phyloP scores from a whole-genome alignment of 2,797 vertebrate genomes.

The Lerista edwardsae region DNA sequence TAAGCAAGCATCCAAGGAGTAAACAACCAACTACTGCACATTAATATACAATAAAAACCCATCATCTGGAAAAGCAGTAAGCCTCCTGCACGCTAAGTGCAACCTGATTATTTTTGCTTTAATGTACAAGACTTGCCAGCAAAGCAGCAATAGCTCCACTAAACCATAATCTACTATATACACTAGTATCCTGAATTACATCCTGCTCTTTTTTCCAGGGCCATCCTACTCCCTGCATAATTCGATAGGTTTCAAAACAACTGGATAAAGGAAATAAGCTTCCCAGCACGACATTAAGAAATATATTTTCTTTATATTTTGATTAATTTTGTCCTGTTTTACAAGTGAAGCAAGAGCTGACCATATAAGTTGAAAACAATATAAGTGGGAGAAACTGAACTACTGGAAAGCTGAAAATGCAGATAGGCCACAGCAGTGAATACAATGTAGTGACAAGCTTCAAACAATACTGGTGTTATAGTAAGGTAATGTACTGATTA shows the following conservation, averaged over 20 bases:
- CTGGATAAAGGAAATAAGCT: conserved; percentile 54
- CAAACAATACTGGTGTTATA: too few relatives aligned
- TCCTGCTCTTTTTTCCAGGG: conserved; percentile 55
- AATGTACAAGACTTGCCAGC: conserved; percentile 27
- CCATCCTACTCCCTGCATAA: conserved; percentile 49
- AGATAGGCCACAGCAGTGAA: too few relatives aligned
- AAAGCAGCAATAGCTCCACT: conserved; percentile 45
- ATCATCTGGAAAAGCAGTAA: not conserved
- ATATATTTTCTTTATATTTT: conserved; percentile 1
- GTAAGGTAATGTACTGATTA: too few relatives aligned
- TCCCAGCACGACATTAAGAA: conserved; percentile 53
- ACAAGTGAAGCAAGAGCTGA: too few relatives aligned
- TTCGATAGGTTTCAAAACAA: conserved; percentile 34
- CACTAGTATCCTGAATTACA: conserved; percentile 60
- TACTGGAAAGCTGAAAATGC: not conserved
- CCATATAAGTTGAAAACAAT: too few relatives aligned
- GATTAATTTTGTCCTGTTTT: too few relatives aligned
- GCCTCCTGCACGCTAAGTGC: conserved; percentile 24
- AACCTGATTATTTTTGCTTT: conserved; percentile 9
- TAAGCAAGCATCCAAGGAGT: not conserved
- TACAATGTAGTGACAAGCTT: too few relatives aligned
- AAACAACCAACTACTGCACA: not conserved
- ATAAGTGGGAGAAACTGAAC: not conserved
- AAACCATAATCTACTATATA: conserved; percentile 33
- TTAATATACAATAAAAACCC: not conserved